Base-by-base conservation (phyloP, 2,888 invertebrate species). In the Penaeus monodon region DNA sequence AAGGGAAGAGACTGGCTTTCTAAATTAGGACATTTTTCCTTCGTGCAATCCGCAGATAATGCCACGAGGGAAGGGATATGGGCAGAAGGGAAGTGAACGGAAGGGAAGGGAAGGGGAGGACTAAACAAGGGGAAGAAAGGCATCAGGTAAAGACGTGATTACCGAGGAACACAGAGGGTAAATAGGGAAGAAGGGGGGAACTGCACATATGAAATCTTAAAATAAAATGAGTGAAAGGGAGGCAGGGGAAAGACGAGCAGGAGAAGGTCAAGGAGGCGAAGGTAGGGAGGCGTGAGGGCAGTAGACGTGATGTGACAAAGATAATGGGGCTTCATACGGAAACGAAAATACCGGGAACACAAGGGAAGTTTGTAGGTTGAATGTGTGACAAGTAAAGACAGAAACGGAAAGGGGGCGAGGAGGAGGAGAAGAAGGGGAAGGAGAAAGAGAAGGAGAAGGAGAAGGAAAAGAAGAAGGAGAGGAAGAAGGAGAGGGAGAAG, bases 301-400 rank as follows among this genome's bases (percentile, higher is more conserved):
- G 78, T 27, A 78, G 78, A 78, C 29, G n/a, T 27, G 44, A 27
- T 27, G 57, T 29, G 57, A 78, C 33, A 44, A 77, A 44, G 49
- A 77, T 38, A 38, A 77, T 38, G 49, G 24, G 77, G 49, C 14
- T 14, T n/a, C n/a, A n/a, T 12, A 77, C 4, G 49, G 33, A 49
- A 38, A 77, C 44, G 49, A 77, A 20, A 38, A 77, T 27, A 38
- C 14, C n/a, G 20, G 24, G 17, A 1, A 38, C 14, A 38, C n/a
- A 49, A 77, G 49, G 38, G 49, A 49, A 38, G 49, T 17, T 38
- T 38, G 77, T 24, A 22, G 38, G 49, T 29, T 33, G 49, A 77
- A 12, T 24, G 12, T 33, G 24, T 14, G 33, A n/a, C 24, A 77
- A 44, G 44, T 77, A 77, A 38, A 38, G 38, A 77, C 24, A 44